A percentile compares a stretch with the other conserved stretches of the same genome.
These are phyloP conservation scores for Craterocephalus amniculus DNA, from an alignment of 2,797 vertebrate species.

Conservation along the genomic window DNA sequence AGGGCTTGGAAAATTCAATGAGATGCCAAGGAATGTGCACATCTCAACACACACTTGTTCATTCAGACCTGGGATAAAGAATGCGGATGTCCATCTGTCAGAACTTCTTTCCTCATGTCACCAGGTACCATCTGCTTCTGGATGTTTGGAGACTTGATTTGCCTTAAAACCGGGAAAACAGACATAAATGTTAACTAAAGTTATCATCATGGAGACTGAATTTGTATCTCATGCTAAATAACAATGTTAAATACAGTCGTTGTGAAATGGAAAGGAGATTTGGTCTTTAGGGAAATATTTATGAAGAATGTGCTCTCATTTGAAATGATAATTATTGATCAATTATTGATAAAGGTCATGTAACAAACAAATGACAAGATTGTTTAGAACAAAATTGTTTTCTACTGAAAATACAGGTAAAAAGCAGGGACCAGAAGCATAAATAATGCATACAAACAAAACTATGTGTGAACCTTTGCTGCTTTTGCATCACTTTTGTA, in stretches of 20 bases:
- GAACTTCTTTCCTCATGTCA: conserved; percentile 70
- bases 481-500: no score
- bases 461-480: not conserved
- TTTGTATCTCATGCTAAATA: not conserved
- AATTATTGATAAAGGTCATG: no score
- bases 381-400: not conserved
- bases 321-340: not conserved
- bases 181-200: conserved; percentile 3
- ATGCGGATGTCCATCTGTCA: conserved; percentile 74
- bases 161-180: conserved; percentile 62
- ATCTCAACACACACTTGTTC: not conserved
- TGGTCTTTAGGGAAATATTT: not conserved
- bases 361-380: not conserved
- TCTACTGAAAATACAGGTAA: not conserved
- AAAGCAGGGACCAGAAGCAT: not conserved
- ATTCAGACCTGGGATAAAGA: conserved; percentile 77
- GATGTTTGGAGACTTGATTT: conserved; percentile 77
- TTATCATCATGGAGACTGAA: not conserved
- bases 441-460: not conserved
- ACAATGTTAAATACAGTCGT: not conserved
- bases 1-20: conserved; percentile 39
- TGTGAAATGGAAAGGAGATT: not conserved
- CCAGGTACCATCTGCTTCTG: conserved; percentile 71
- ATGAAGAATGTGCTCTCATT: not conserved
- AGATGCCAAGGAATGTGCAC: conserved; percentile 35